Conservation (phyloP, 2,113 vertebrate genomes). For the Bubo scandiacus region DNA sequence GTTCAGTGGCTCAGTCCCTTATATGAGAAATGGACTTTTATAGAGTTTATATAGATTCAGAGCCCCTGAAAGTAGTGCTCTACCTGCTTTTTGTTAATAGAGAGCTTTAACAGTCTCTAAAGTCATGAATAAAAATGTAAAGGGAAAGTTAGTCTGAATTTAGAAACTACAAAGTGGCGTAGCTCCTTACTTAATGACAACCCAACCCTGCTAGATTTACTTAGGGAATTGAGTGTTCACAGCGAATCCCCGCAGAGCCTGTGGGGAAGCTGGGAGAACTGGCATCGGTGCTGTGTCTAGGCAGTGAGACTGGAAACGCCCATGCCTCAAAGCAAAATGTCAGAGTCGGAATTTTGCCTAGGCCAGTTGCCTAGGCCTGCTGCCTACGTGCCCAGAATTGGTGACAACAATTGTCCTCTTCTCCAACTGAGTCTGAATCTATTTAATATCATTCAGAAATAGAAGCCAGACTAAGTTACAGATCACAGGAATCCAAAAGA, state of each 20-base stretch:
- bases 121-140: neutral
- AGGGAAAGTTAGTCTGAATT: neutral
- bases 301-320: neutral
- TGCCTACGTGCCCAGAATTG: neutral
- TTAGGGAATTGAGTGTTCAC: neutral
- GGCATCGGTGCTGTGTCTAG: rapidly evolving
- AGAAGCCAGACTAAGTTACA: neutral
- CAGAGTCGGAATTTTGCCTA: neutral
- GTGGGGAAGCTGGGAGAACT: neutral
- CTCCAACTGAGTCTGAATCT: rapidly evolving
- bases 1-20: neutral
- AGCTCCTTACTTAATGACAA: neutral
- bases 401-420: neutral
- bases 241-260: rapidly evolving
- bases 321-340: neutral
- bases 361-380: neutral
- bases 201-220: neutral
- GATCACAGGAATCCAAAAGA: neutral
- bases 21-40: neutral
- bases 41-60: neutral
- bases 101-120: neutral
- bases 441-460: neutral
- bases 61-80: neutral
- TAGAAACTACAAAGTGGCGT: neutral
- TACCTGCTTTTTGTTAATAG: neutral